phyloP scores from a whole-genome alignment of 2,113 vertebrate genomes.

The Ophiodon elongatus region DNA sequence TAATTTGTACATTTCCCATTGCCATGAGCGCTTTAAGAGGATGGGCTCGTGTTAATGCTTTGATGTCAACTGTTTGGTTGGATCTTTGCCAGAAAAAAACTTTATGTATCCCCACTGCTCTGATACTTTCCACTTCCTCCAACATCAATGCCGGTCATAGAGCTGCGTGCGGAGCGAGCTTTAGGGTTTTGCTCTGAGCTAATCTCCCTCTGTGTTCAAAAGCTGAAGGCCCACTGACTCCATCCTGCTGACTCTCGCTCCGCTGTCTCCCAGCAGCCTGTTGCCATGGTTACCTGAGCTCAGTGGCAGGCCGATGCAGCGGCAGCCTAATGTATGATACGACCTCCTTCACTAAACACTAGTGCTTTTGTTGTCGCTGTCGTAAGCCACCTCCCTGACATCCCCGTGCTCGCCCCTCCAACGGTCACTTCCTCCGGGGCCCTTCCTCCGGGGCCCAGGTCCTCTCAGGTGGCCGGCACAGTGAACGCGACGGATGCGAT shows the following conservation, averaged over 20 bases:
- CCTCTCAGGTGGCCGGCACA: conserved; percentile 26
- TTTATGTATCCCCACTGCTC: conserved; percentile 48
- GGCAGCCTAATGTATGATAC: conserved; percentile 71
- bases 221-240: conserved; percentile 79
- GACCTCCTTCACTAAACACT: conserved; percentile 68
- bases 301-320: conserved; percentile 73
- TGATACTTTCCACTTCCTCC: conserved; percentile 44
- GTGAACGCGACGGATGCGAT: conserved; percentile 31
- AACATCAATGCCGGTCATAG: conserved; percentile 63
- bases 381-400: conserved; percentile 63
- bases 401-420: conserved; percentile 29
- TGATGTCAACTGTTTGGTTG: conserved; percentile 64
- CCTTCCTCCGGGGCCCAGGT: background rate
- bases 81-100: conserved; percentile 56
- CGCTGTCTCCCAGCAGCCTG: conserved; percentile 79
- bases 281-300: conserved; percentile 81
- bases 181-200: conserved; percentile 68
- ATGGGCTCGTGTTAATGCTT: conserved; percentile 47
- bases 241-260: conserved; percentile 70
- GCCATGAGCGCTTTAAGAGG: conserved; percentile 42
- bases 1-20: conserved; percentile 59
- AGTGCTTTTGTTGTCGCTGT: conserved; percentile 68
- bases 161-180: conserved; percentile 53
- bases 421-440: conserved; percentile 36
- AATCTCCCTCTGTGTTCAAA: conserved; percentile 77